phyloP scores from a whole-genome alignment of 2,113 vertebrate species.

The Ancistrus triradiatus region DNA sequence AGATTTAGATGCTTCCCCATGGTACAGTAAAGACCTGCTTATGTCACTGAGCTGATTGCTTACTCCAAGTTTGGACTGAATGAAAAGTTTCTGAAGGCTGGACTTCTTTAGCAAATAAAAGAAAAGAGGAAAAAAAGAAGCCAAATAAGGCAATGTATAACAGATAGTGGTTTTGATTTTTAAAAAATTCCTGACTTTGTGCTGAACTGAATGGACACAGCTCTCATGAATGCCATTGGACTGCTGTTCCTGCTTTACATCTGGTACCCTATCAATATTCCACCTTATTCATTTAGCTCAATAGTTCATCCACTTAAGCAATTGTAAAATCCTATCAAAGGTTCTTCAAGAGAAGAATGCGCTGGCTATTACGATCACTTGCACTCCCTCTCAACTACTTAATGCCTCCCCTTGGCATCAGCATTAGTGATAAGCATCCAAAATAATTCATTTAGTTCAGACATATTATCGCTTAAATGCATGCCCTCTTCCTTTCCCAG shows the following conservation, averaged over 20 bases:
- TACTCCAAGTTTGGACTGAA: constrained; percentile 8
- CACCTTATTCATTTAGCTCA: neutral
- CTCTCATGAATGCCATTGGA: neutral
- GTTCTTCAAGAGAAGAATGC: neutral
- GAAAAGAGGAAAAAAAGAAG: too few species aligned
- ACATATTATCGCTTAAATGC: constrained; percentile 1
- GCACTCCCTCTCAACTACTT: neutral
- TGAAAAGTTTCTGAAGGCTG: constrained; percentile 26
- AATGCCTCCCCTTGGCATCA: neutral
- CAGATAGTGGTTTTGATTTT: too few species aligned
- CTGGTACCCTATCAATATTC: neutral
- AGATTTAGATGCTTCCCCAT: constrained; percentile 25
- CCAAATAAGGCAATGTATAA: too few species aligned
- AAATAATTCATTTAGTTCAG: neutral
- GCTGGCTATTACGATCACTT: neutral
- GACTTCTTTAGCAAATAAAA: constrained; percentile 11
- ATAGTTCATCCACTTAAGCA: neutral
- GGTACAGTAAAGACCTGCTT: constrained; percentile 24
- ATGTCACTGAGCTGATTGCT: constrained; percentile 24
- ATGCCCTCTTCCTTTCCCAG: constrained; percentile 22
- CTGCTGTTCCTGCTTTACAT: neutral
- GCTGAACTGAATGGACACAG: too few species aligned
- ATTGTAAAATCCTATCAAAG: neutral
- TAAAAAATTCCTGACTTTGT: too few species aligned
- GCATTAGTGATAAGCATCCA: neutral